Percentiles rank a stretch among this genome's conserved stretches.
Conservation (phyloP, 2,113 vertebrate species). For the Tinamus guttatus region DNA sequence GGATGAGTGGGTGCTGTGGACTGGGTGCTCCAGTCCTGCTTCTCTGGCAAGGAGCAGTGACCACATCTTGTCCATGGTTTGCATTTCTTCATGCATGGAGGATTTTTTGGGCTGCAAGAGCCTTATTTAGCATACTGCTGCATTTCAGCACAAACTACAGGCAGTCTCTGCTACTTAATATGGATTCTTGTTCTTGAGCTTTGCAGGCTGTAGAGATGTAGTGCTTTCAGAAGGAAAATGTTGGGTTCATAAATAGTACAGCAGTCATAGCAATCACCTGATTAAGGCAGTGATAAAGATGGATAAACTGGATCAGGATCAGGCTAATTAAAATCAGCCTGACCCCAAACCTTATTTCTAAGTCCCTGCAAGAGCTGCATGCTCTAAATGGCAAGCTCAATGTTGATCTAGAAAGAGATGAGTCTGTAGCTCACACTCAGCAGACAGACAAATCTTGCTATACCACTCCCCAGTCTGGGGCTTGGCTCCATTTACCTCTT, state of each 20-base stretch:
- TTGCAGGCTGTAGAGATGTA: not conserved
- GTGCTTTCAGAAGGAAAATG: not conserved
- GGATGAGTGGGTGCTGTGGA: too few relatives aligned
- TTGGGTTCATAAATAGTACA: not conserved
- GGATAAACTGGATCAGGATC: conserved; percentile 64
- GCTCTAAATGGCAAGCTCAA: not conserved
- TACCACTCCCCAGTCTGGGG: not conserved
- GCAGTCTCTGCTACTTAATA: not conserved
- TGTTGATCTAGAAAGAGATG: conserved; percentile 36
- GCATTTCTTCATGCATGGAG: not conserved
- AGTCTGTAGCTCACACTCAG: not conserved
- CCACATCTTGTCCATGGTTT: not conserved
- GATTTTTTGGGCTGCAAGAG: not conserved
- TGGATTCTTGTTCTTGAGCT: not conserved
- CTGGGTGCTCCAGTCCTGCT: too few relatives aligned
- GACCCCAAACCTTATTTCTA: not conserved
- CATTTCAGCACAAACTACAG: not conserved
- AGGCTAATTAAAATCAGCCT: conserved; percentile 59
- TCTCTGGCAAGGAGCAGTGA: too few relatives aligned
- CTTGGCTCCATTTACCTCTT: not conserved
- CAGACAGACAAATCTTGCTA: not conserved
- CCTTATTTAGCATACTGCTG: not conserved
- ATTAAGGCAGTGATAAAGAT: conserved; percentile 50
- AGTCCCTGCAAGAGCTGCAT: not conserved
- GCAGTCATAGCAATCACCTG: not conserved